These are phyloP conservation scores for Melangyna quadrimaculata DNA, from an alignment of 2,888 invertebrate genomes.

Conservation along the genomic window DNA sequence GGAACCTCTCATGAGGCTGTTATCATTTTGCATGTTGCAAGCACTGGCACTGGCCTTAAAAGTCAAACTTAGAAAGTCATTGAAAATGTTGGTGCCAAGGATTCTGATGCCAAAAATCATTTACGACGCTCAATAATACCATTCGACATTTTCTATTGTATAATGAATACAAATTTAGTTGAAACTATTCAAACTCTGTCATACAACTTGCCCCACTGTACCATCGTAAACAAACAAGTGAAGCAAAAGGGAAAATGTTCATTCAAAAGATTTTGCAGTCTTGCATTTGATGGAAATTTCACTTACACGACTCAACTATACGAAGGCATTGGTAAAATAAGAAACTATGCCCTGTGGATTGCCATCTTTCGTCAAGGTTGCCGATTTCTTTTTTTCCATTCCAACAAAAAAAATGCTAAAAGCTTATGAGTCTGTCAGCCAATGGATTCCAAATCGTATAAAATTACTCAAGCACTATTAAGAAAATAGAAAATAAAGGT, in stretches of 20 bases:
- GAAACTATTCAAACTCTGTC: neutral
- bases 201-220: neutral
- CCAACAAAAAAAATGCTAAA: neutral
- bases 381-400: constrained; percentile 59
- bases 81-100: too few species aligned
- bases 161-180: too few species aligned
- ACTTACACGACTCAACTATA: constrained; percentile 32
- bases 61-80: too few species aligned
- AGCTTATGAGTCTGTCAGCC: neutral
- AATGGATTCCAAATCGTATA: neutral
- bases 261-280: constrained; percentile 58
- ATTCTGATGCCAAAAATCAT: too few species aligned
- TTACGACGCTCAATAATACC: too few species aligned
- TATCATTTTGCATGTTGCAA: too few species aligned
- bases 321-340: neutral
- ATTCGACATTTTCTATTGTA: too few species aligned
- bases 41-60: too few species aligned
- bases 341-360: constrained; percentile 44
- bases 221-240: neutral
- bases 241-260: constrained; percentile 66
- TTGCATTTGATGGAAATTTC: constrained; percentile 59
- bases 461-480: neutral
- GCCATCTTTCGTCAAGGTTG: constrained; percentile 63
- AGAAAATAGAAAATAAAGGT: neutral
- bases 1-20: too few species aligned